These are phyloP conservation scores for Aplodontia rufa DNA, from an alignment of 2,113 vertebrate species.

Conservation along the genomic window DNA sequence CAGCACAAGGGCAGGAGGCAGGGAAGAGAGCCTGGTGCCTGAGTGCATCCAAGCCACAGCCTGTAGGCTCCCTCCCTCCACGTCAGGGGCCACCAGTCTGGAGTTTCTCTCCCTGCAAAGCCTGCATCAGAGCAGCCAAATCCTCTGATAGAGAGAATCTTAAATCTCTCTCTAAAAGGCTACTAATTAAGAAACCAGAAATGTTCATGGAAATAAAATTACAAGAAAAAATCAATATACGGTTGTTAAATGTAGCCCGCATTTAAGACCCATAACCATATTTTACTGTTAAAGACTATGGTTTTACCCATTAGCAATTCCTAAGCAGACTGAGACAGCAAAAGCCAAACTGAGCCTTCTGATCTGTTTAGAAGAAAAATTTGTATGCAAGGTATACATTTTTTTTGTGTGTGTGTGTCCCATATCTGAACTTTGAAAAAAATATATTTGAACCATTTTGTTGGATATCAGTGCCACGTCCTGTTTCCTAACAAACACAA, in stretches of 20 bases:
- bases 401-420: not conserved
- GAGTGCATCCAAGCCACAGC: not conserved
- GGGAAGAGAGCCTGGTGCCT: not conserved
- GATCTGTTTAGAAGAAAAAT: conserved; percentile 61
- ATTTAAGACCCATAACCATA: conserved; percentile 85
- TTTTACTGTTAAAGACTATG: conserved; percentile 85
- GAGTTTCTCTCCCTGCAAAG: conserved; percentile 44
- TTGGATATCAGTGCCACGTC: accelerated
- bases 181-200: conserved; percentile 89
- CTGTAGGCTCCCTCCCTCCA: not conserved
- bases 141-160: conserved; percentile 81
- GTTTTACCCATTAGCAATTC: conserved; percentile 84
- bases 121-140: conserved; percentile 74
- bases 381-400: accelerated
- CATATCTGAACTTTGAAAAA: not conserved
- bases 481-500: not conserved
- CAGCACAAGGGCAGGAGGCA: conserved; percentile 24
- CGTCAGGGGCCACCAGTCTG: not conserved
- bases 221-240: conserved; percentile 86
- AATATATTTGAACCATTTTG: not conserved
- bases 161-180: conserved; percentile 86
- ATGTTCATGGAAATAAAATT: conserved; percentile 87
- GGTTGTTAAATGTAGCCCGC: conserved; percentile 86
- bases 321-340: conserved; percentile 83
- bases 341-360: conserved; percentile 72